Conservation (phyloP, 2,113 vertebrate species). For the Podarcis cretensis region DNA sequence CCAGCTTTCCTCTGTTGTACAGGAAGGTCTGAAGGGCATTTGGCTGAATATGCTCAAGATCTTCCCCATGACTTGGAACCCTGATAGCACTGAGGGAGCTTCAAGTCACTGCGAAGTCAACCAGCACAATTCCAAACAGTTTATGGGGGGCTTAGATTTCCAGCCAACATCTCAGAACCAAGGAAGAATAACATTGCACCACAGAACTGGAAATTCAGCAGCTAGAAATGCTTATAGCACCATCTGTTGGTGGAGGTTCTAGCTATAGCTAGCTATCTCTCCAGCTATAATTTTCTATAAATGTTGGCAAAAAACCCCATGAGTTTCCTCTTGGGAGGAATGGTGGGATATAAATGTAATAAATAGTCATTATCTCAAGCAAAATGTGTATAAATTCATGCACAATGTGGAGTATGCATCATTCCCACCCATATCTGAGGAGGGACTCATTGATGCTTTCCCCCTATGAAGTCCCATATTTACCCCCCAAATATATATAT, state of each 20-base stretch:
- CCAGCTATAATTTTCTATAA: background rate
- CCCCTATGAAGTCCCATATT: background rate
- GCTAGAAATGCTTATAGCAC: background rate
- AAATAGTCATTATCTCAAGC: background rate
- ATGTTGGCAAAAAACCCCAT: background rate
- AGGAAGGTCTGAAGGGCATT: too few species aligned
- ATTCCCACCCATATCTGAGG: background rate
- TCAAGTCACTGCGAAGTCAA: background rate
- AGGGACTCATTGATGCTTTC: background rate
- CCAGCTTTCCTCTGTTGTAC: too few species aligned
- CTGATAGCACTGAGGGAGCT: background rate
- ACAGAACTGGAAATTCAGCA: background rate
- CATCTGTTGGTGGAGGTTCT: background rate
- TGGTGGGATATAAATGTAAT: too few species aligned
- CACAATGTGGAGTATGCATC: background rate
- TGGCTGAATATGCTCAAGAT: too few species aligned
- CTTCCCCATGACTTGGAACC: too few species aligned
- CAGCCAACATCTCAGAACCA: background rate
- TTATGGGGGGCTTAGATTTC: background rate
- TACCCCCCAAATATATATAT: too few species aligned
- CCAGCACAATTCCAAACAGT: background rate
- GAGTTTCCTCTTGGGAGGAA: background rate
- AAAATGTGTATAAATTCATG: background rate
- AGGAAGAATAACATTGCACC: background rate
- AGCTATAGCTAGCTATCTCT: too few species aligned